A percentile compares a stretch with the other conserved stretches of the same genome.
phyloP scores from a whole-genome alignment of 2,113 vertebrate species.

The Vidua macroura region DNA sequence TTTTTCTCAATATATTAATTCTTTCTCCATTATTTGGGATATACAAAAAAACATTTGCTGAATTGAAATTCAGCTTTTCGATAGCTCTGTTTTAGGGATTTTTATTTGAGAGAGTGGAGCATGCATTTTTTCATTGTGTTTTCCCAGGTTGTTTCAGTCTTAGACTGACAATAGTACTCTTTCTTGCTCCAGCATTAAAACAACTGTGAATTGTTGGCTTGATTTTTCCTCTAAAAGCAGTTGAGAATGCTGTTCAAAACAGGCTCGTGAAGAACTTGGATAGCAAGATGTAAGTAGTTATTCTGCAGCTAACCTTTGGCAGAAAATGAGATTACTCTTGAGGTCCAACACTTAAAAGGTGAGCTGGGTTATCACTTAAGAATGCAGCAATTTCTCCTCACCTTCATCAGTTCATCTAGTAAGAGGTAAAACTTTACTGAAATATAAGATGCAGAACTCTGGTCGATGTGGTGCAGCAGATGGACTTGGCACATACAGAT shows the following conservation, averaged over 20 bases:
- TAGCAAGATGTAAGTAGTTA: background rate
- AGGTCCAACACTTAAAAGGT: background rate
- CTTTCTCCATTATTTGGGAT: background rate
- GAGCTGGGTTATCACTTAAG: background rate
- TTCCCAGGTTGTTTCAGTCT: background rate
- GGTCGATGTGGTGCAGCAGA: background rate
- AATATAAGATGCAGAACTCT: background rate
- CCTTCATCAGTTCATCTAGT: background rate
- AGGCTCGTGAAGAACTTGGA: background rate
- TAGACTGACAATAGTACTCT: background rate
- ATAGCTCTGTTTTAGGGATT: background rate
- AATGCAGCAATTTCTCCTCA: background rate
- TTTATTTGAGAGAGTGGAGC: background rate
- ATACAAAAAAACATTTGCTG: background rate
- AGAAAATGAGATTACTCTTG: background rate
- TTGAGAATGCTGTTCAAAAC: background rate
- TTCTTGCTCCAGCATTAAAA: background rate
- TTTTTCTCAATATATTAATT: background rate
- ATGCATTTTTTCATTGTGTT: background rate
- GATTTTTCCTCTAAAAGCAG: background rate
- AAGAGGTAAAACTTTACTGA: background rate
- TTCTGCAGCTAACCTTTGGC: background rate
- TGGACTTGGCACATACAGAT: background rate
- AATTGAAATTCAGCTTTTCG: background rate
- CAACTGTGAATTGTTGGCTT: background rate